Base-by-base conservation (phyloP, 53 echinoderm and acorn worm species). In the Echinarachnius parma region DNA sequence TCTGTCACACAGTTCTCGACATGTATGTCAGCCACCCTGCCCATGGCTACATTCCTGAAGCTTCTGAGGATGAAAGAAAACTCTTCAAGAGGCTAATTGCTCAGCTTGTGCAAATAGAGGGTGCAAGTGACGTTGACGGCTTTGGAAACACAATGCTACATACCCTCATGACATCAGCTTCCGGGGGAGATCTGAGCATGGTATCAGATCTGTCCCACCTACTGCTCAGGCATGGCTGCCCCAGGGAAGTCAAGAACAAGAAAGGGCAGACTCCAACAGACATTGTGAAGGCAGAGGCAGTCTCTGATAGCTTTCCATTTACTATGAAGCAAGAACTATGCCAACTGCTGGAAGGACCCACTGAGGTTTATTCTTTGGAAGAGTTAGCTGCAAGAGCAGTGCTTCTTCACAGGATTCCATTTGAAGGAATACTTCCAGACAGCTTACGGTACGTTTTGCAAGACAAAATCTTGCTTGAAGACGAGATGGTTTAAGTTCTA, bases 141-240 rank as follows among this genome's bases (percentile, higher is more conserved):
- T 27, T 3, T 1, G 63, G 63, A 2, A 42, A 63, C 37, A 63
- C 63, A 5, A 63, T 63, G 63, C 20, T 63, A 1, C 63, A 63
- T 44, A 63, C 63, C 15, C 63, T 63, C 25, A 63, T 63, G 63
- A 4, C 35, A 11, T 42, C 20, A 4, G 26, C 63, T 4, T 35
- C 33, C 18, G 13, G 39, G 3, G 10, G 33, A 4, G 10, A 33
- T 26, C 63, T 26, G 13, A 15, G 27, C 15, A 9, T 42, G 24
- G 21, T 63, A 39, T 14, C 15, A 63, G 63, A 36, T 16, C 33
- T 63, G 8, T 10, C 27, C 23, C 7, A 63, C 26, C 45, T 63
- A 26, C 24, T 63, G 21, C 33, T 63, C 9, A 63, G 63, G 21
- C 63, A 63, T 63, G 63, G 63, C 37, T 63, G 63, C 15, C 63